phyloP scores from a whole-genome alignment of 2,888 invertebrate genomes.

The Elysia crispata region DNA sequence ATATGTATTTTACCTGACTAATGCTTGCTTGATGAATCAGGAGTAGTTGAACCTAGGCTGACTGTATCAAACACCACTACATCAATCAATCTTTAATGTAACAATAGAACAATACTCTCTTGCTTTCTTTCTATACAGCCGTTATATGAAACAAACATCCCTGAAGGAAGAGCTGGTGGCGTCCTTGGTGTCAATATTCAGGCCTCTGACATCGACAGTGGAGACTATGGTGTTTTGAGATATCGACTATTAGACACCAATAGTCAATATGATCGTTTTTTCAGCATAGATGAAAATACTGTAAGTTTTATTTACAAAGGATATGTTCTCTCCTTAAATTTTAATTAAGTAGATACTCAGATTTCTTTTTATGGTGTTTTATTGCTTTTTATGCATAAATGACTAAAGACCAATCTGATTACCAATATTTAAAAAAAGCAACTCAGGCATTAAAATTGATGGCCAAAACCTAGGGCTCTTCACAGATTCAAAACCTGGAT shows the following conservation, averaged over 20 bases:
- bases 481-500: too few relatives aligned
- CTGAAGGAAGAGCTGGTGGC: constrained; percentile 60
- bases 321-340: constrained; percentile 1
- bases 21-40: too few relatives aligned
- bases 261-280: constrained; percentile 81
- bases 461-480: too few relatives aligned
- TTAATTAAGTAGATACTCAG: not conserved
- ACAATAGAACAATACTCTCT: too few relatives aligned
- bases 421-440: too few relatives aligned
- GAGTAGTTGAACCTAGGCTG: too few relatives aligned
- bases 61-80: too few relatives aligned
- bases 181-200: constrained; percentile 58
- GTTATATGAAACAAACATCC: constrained; percentile 41
- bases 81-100: too few relatives aligned
- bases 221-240: constrained; percentile 86
- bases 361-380: not conserved
- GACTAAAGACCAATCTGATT: not conserved
- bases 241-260: constrained; percentile 85
- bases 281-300: constrained; percentile 80
- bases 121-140: constrained; percentile 1
- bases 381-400: not conserved
- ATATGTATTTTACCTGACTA: too few relatives aligned
- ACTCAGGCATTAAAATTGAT: too few relatives aligned
- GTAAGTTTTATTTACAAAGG: constrained; percentile 58
- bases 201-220: constrained; percentile 77